A percentile compares a stretch with the other conserved stretches of the same genome.
Conservation (phyloP, 1,140 invertebrate species). For the Leptoteleia sp. region DNA sequence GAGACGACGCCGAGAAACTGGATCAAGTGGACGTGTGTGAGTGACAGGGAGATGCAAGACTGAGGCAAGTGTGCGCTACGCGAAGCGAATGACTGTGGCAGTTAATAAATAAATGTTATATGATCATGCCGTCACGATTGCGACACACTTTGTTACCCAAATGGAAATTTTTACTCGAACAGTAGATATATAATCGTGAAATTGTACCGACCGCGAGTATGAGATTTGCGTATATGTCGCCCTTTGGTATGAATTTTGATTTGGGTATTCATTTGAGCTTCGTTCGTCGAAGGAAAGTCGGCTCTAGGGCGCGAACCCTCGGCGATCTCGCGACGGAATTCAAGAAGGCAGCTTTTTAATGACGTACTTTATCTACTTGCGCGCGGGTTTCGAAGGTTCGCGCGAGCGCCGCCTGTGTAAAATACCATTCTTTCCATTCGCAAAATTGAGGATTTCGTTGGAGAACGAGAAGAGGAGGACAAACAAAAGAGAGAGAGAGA, state of each 20-base stretch:
- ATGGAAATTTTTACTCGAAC: too few relatives aligned
- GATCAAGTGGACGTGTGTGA: too few relatives aligned
- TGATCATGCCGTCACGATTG: too few relatives aligned
- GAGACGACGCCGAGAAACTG: too few relatives aligned
- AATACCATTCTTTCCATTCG: slow-evolving; percentile 65
- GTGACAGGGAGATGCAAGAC: too few relatives aligned
- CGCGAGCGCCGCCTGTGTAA: slow-evolving; percentile 48
- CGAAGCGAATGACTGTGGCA: too few relatives aligned
- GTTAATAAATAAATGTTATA: too few relatives aligned
- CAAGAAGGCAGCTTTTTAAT: slow-evolving; percentile 21
- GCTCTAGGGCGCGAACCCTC: slow-evolving; percentile 12
- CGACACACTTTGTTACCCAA: too few relatives aligned
- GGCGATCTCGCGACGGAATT: not conserved
- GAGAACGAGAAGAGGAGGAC: not conserved
- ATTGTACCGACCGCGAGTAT: slow-evolving; percentile 1
- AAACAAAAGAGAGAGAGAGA: too few relatives aligned
- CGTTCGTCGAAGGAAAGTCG: slow-evolving; percentile 51
- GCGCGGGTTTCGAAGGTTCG: slow-evolving; percentile 13
- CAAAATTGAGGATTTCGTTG: slow-evolving; percentile 71
- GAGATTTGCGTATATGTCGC: slow-evolving; percentile 9
- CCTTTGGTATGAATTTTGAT: slow-evolving; percentile 23
- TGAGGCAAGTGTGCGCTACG: too few relatives aligned
- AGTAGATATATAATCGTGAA: slow-evolving; percentile 54
- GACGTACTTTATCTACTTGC: slow-evolving; percentile 6
- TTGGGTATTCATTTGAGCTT: slow-evolving; percentile 61